Conservation (phyloP, 2,113 vertebrate species). For the Serilophus lunatus region DNA sequence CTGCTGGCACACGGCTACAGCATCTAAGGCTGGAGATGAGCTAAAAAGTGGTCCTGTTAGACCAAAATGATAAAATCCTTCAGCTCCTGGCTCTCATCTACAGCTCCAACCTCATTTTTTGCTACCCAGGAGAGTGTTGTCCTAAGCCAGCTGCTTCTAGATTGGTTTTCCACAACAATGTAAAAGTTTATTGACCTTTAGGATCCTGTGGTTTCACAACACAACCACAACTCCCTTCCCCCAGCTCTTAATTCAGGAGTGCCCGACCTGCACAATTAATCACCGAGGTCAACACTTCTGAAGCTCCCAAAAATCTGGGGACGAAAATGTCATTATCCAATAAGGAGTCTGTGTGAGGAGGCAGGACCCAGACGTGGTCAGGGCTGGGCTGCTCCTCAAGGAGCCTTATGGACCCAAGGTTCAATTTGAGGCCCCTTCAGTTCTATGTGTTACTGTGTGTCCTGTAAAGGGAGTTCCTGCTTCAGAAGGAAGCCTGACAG, state of each 20-base stretch:
- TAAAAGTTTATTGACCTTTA: background rate
- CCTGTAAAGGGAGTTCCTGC: background rate
- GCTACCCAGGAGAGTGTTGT: background rate
- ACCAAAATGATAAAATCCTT: background rate
- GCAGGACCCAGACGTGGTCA: background rate
- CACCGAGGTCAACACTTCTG: background rate
- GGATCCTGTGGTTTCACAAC: slow-evolving; percentile 9
- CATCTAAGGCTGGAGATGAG: background rate
- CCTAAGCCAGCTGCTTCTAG: background rate
- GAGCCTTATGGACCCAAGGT: background rate
- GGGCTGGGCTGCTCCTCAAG: background rate
- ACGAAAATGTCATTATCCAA: background rate
- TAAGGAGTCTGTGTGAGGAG: background rate
- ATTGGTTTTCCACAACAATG: background rate
- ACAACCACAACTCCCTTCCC: background rate
- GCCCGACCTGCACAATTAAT: background rate
- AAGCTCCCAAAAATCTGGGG: background rate
- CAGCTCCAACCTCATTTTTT: background rate
- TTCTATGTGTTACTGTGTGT: background rate
- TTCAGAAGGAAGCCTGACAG: slow-evolving; percentile 15
- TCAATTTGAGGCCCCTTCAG: background rate
- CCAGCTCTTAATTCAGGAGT: background rate
- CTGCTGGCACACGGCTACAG: background rate
- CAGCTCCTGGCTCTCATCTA: background rate
- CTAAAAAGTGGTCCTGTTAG: background rate